Base-by-base conservation (phyloP, 2,797 vertebrate species). In the Jordanella pulchra region DNA sequence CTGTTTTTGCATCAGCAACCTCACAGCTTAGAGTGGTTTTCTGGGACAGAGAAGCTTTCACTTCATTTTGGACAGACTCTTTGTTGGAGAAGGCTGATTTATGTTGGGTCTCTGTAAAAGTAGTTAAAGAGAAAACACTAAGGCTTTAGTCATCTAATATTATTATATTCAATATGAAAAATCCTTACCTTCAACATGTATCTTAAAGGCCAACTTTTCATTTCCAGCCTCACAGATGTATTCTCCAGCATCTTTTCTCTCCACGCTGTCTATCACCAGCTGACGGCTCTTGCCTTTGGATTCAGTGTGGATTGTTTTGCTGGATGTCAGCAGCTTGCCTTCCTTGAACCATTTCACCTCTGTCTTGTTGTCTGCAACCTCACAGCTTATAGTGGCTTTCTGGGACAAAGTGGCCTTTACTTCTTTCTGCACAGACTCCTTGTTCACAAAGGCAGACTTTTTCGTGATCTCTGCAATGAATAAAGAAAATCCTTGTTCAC, bases 261-360 rank as follows among this genome's bases (percentile, higher is more conserved):
- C 93, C 21, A 91, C 89, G 1, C 93, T 90, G n/a, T 94, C 92
- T 4, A 96, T 81, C 70, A 95, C 86, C 73, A 96, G 88, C 71
- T 76, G 80, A 3, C 94, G 89, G 32, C 25, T 85, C 74, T 92
- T 92, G 25, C 87, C 95, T 17, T 90, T 91, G 0, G 90, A 85
- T 69, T 95, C 95, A 0, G 89, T 3, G 4, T 67, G 92, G 2
- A 94, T 42, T 1, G 86, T 89, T 23, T 88, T 94, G 80, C 91
- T 93, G 39, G 89, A 28, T 1, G 77, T 90, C 65, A 96, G 71
- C 66, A 89, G 89, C 66, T 94, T 95, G 10, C 94, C 91, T 0
- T 95, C 93, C 50, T 94, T 96, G 84, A 84, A 94, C 95, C 95
- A 96, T 35, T 94, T 95, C 65, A 95, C 95, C 25, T 95, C 91